Evolutionary conservation across 2,888 invertebrate genomes (phyloP), one percentile per base, ranked within the genome.

Genomic region (Chrysolina haemoptera): DNA sequence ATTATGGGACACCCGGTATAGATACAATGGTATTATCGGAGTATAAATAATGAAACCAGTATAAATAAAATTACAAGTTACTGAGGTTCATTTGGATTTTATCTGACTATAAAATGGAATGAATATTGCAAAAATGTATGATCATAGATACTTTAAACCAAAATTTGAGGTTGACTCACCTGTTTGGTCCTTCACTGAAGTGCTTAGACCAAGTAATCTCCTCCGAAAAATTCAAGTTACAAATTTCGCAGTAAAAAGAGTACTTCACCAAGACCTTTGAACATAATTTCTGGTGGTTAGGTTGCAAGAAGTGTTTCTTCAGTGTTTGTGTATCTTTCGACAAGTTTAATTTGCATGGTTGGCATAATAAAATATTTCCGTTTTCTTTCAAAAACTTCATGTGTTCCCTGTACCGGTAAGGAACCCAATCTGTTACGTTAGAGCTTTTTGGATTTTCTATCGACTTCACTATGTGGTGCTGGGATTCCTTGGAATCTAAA

Each of bases 211-310:
- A 86, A 4, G 40, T 50, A 8, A 35, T 48, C 70, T 85, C 84
- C 50, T 77, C 75, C 14, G 71, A 68, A 18, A 80, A 76, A 65
- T 68, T 70, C 18, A 76, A 65, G 68, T 82, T 78, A 68, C 86
- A 87, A 76, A 86, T 82, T 71, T 86, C 86, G 67, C 86, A 87
- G 73, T 75, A 84, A 77, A 79, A 86, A 18, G 69, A 79, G 55
- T 82, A 85, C n/a, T 75, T 79, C 3, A 66, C 50, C 1, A 20
- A 27, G 14, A 11, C 27, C 14, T 78, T 46, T 10, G 76, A 71
- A 1, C 77, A 69, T 1, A 40, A 14, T 40, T 73, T 69, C n/a
- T 69, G 35, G 62, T 78, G 74, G 6, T 50, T 27, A 12, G 14
- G 27, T 50, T 79, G 79, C 2, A 14, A 53, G 18, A 84, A 68